A percentile compares a stretch with the other conserved stretches of the same genome.
These are phyloP conservation scores for Paradisaea rubra DNA, from an alignment of 2,113 vertebrate species.

Conservation along the genomic window DNA sequence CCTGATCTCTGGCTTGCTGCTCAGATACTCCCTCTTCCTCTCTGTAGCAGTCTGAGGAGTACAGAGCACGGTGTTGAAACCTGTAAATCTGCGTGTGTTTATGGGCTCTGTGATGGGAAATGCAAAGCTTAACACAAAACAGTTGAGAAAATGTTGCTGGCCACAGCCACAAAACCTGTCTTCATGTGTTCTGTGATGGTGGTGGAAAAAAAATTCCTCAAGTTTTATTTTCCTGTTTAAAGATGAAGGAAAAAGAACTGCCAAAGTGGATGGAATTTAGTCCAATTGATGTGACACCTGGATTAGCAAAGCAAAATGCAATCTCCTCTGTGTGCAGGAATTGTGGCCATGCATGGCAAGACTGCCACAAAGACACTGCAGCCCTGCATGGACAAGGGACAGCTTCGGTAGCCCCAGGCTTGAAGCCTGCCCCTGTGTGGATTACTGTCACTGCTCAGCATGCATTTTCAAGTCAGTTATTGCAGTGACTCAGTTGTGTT, in stretches of 20 bases:
- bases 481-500: neutral
- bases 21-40: neutral
- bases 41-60: neutral
- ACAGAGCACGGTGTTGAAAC: neutral
- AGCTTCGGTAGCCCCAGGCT: neutral
- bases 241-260: neutral
- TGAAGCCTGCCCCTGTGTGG: neutral
- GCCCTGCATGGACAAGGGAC: neutral
- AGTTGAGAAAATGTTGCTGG: neutral
- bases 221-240: neutral
- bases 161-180: neutral
- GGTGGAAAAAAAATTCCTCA: neutral
- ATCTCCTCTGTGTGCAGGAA: neutral
- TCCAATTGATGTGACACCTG: neutral
- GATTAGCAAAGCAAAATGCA: neutral
- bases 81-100: neutral
- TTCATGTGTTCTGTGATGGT: neutral
- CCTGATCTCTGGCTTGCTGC: neutral
- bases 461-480: neutral
- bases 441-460: neutral
- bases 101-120: neutral
- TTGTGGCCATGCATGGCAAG: neutral
- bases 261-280: neutral
- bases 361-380: rapidly evolving
- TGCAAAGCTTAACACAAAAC: neutral